A percentile compares a stretch with the other conserved stretches of the same genome.
Evolutionary conservation across 2,113 vertebrate species (phyloP).

Genomic region (Sinosuthora webbiana): DNA sequence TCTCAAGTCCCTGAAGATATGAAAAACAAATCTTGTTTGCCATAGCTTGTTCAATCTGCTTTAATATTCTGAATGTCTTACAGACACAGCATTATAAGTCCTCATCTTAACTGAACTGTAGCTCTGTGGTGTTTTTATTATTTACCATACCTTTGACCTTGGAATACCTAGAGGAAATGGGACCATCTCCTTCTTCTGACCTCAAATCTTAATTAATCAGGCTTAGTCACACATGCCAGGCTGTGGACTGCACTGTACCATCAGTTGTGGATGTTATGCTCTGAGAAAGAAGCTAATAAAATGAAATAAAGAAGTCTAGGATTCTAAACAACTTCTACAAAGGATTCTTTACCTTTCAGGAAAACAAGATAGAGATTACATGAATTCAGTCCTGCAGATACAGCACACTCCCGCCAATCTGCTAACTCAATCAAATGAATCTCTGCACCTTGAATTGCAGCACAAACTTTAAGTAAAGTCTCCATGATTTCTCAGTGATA

Average conservation of each 20-base stretch:
- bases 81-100: not conserved
- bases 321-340: not conserved
- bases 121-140: not conserved
- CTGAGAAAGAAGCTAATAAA: not conserved
- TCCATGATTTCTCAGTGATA: not conserved
- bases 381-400: not conserved
- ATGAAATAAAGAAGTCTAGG: not conserved
- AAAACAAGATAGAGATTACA: not conserved
- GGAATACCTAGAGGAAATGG: not conserved
- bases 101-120: not conserved
- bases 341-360: not conserved
- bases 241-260: not conserved
- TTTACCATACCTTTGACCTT: not conserved
- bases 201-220: not conserved
- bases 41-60: not conserved
- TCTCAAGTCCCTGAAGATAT: not conserved
- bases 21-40: not conserved
- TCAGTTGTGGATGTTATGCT: not conserved
- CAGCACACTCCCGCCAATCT: not conserved
- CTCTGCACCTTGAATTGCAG: not conserved
- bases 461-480: not conserved
- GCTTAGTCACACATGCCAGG: not conserved
- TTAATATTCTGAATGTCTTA: slow-evolving; percentile 6
- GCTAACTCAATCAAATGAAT: not conserved
- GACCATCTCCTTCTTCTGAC: not conserved